These are phyloP conservation scores for Myripristis murdjan DNA, from an alignment of 2,797 vertebrate genomes.

Conservation along the genomic window DNA sequence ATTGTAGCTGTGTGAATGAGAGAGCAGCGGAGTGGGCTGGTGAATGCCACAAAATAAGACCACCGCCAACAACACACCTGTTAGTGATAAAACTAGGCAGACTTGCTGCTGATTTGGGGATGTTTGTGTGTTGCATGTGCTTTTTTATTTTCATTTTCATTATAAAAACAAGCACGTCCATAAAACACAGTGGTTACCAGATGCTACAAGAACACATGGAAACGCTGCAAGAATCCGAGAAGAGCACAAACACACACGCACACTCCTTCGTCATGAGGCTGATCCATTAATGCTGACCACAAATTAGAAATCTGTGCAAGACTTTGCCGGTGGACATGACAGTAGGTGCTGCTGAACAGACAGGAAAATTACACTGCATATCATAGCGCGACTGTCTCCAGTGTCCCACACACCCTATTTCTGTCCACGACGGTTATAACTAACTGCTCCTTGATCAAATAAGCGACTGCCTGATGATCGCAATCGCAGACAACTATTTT, in stretches of 20 bases:
- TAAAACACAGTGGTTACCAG: slow-evolving; percentile 5
- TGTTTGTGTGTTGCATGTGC: neutral
- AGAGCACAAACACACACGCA: neutral
- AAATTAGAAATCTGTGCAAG: slow-evolving; percentile 11
- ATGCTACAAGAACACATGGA: slow-evolving; percentile 1
- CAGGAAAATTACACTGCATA: slow-evolving; percentile 33
- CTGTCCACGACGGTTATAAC: slow-evolving; percentile 20
- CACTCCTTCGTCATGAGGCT: slow-evolving; percentile 7
- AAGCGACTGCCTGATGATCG: slow-evolving; percentile 26
- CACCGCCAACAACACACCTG: neutral
- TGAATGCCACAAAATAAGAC: neutral
- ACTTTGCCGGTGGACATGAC: slow-evolving; percentile 29
- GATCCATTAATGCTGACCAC: slow-evolving; percentile 20
- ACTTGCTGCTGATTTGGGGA: neutral
- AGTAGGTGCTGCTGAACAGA: slow-evolving; percentile 12
- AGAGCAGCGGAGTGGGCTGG: neutral
- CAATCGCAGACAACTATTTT: slow-evolving; percentile 45
- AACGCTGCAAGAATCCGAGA: slow-evolving; percentile 11
- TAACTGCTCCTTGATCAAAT: slow-evolving; percentile 46
- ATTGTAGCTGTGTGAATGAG: neutral
- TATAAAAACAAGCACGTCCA: slow-evolving; percentile 8
- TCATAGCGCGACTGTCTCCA: neutral
- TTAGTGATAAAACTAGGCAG: neutral
- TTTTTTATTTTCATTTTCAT: neutral
- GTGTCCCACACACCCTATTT: slow-evolving; percentile 41